These are phyloP conservation scores for Echinarachnius parma DNA, from an alignment of 53 echinoderm and acorn worm genomes.

Conservation along the genomic window DNA sequence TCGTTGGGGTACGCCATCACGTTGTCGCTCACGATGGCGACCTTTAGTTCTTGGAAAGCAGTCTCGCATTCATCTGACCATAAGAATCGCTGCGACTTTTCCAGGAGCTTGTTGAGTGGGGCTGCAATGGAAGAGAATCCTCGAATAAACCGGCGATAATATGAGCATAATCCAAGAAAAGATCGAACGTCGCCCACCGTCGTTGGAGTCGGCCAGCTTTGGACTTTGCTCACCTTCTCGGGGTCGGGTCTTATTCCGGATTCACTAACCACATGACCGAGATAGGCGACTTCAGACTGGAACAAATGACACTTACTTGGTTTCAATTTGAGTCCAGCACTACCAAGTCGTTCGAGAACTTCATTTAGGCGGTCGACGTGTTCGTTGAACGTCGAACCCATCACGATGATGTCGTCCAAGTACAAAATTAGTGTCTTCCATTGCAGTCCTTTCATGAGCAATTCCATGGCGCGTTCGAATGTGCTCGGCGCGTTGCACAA, in stretches of 20 bases:
- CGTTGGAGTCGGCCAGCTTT: constrained; percentile 49
- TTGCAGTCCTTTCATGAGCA: constrained; percentile 51
- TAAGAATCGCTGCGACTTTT: too few species aligned
- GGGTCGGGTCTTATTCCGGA: constrained; percentile 26
- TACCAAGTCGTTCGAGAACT: constrained; percentile 7
- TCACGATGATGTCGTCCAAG: constrained; percentile 58
- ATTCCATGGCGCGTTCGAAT: constrained; percentile 55
- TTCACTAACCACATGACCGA: too few species aligned
- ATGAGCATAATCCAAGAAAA: constrained; percentile 43
- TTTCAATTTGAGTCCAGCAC: constrained; percentile 53
- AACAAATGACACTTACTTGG: constrained; percentile 59
- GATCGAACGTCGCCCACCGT: constrained; percentile 25
- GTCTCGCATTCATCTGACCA: too few species aligned
- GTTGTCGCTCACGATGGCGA: too few species aligned
- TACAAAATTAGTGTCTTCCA: constrained; percentile 63
- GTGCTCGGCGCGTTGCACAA: constrained; percentile 47
- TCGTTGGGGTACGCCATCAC: too few species aligned
- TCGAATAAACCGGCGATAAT: constrained; percentile 39
- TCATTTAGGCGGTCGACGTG: constrained; percentile 45
- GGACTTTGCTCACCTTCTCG: too few species aligned
- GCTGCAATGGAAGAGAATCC: constrained; percentile 27
- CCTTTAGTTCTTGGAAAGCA: too few species aligned
- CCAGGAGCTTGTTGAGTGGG: constrained; percentile 23
- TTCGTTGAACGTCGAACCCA: constrained; percentile 36
- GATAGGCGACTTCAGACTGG: constrained; percentile 39